phyloP scores from a whole-genome alignment of 2,888 invertebrate species.

The Leptinotarsa tumamoca region DNA sequence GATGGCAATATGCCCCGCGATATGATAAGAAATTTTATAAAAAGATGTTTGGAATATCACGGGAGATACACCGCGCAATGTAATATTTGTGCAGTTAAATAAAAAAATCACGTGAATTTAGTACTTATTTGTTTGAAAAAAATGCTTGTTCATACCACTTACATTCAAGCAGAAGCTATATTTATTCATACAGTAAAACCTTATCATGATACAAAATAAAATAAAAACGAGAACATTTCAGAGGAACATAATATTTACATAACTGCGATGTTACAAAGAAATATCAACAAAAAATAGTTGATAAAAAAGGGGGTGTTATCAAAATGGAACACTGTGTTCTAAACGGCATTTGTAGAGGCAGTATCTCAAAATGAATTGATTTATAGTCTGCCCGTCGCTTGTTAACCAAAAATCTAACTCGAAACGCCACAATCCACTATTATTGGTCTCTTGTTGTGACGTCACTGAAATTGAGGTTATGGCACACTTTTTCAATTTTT shows the following conservation, averaged over 20 bases:
- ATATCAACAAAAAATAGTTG: slow-evolving; percentile 35
- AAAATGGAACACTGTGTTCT: slow-evolving; percentile 59
- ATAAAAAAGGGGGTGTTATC: slow-evolving; percentile 42
- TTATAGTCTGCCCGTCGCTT: slow-evolving; percentile 46
- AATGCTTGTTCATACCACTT: slow-evolving; percentile 52
- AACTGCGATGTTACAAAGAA: slow-evolving; percentile 43
- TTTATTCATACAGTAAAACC: slow-evolving; percentile 48
- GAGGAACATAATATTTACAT: slow-evolving; percentile 51
- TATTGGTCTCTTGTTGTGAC: slow-evolving; percentile 53
- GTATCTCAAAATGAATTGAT: slow-evolving; percentile 57
- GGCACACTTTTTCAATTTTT: slow-evolving; percentile 48
- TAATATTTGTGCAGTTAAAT: slow-evolving; percentile 47
- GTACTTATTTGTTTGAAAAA: slow-evolving; percentile 52
- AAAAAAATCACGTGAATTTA: slow-evolving; percentile 50
- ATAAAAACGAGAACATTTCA: slow-evolving; percentile 41
- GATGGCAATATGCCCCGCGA: slow-evolving; percentile 45
- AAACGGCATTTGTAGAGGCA: slow-evolving; percentile 55
- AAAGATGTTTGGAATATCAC: slow-evolving; percentile 48
- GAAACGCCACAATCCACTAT: slow-evolving; percentile 47
- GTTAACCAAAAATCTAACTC: slow-evolving; percentile 33
- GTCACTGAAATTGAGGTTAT: slow-evolving; percentile 47
- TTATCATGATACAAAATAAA: slow-evolving; percentile 50
- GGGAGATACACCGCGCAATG: slow-evolving; percentile 42
- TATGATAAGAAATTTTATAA: slow-evolving; percentile 50
- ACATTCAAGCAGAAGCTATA: slow-evolving; percentile 59